phyloP scores from a whole-genome alignment of 2,797 vertebrate species.

The Aphelocoma californica region DNA sequence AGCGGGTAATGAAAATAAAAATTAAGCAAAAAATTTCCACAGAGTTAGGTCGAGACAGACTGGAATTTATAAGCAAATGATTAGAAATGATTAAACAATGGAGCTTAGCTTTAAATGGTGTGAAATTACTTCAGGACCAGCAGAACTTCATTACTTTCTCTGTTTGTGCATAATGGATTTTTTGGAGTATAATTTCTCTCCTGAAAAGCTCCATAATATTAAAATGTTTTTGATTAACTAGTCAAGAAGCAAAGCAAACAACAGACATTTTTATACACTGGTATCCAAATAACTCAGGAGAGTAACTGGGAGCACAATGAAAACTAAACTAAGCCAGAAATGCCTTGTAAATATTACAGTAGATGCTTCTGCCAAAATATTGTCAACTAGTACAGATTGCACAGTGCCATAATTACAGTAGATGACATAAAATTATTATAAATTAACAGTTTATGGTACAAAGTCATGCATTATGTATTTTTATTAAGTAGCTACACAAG shows the following conservation, averaged over 20 bases:
- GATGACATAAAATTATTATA: slow-evolving; percentile 64
- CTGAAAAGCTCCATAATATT: slow-evolving; percentile 34
- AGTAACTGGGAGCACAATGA: slow-evolving; percentile 49
- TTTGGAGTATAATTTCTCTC: slow-evolving; percentile 12
- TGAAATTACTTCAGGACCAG: slow-evolving; percentile 41
- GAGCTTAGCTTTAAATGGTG: slow-evolving; percentile 18
- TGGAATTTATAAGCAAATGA: neutral
- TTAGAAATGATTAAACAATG: slow-evolving; percentile 30
- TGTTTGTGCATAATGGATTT: slow-evolving; percentile 8
- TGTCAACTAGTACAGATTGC: slow-evolving; percentile 52
- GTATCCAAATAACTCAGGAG: slow-evolving; percentile 35
- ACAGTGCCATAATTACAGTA: slow-evolving; percentile 51
- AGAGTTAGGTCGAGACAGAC: neutral
- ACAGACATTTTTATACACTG: slow-evolving; percentile 36
- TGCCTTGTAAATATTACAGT: slow-evolving; percentile 64
- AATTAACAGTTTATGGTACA: slow-evolving; percentile 62
- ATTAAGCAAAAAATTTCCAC: neutral
- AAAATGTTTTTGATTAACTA: slow-evolving; percentile 45
- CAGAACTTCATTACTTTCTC: slow-evolving; percentile 36
- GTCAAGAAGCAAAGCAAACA: slow-evolving; percentile 48
- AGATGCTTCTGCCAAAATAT: slow-evolving; percentile 55
- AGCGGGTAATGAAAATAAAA: neutral
- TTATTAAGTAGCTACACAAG: slow-evolving; percentile 49
- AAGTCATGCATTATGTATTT: slow-evolving; percentile 57
- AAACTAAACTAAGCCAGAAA: slow-evolving; percentile 53